Evolutionary conservation across 2,797 vertebrate species (phyloP).

Genomic region (Hyperoplus immaculatus): DNA sequence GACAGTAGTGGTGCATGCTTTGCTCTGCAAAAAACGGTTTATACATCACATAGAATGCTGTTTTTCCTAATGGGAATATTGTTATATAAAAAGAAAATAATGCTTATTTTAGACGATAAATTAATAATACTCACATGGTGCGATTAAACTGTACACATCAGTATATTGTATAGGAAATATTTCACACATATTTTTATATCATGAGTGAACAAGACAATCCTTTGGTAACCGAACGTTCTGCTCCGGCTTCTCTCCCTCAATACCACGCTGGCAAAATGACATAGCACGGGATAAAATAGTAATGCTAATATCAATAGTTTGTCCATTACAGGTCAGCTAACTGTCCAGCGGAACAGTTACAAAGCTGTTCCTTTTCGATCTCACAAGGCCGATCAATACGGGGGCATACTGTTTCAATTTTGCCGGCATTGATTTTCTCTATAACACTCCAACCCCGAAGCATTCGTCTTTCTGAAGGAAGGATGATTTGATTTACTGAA

Average conservation of each 20-base stretch:
- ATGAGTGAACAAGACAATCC: conserved; percentile 26
- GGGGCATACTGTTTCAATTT: conserved; percentile 99
- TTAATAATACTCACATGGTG: not conserved
- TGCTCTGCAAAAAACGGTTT: not conserved
- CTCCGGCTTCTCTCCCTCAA: conserved; percentile 61
- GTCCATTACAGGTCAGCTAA: conserved; percentile 99
- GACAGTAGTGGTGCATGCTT: not conserved
- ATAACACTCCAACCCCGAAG: conserved; percentile 96
- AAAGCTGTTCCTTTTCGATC: conserved; percentile 99
- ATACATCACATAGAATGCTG: not conserved
- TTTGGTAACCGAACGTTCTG: conserved; percentile 28
- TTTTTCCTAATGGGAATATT: not conserved
- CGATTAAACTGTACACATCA: not conserved
- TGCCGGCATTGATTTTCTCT: conserved; percentile 98
- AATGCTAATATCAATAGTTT: conserved; percentile 99
- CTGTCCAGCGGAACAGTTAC: conserved; percentile 99
- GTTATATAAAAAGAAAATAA: not conserved
- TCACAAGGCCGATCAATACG: conserved; percentile 97
- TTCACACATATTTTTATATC: conserved; percentile 5
- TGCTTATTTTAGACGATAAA: not conserved
- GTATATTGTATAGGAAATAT: not conserved
- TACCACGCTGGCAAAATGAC: conserved; percentile 87
- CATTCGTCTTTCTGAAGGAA: conserved; percentile 99
- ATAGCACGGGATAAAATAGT: conserved; percentile 97
- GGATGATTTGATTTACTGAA: conserved; percentile 99